Base-by-base conservation (phyloP, 2,113 vertebrate species). In the Brachyhypopomus occidentalis region DNA sequence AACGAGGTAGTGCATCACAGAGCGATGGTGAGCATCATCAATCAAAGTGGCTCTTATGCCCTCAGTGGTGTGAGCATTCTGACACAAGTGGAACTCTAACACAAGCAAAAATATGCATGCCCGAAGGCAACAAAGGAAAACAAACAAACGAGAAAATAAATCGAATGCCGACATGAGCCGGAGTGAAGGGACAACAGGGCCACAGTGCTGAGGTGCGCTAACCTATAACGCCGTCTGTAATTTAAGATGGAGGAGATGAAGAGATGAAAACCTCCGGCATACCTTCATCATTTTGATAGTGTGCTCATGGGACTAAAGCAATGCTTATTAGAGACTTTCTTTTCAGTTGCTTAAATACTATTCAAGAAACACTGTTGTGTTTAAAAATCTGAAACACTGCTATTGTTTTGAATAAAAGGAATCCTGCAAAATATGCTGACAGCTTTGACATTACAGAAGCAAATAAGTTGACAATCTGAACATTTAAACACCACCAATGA, bases 131-230 rank as follows among this genome's bases (percentile, higher is more conserved):
- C 70, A 73, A 77, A 62, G 5, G 45, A 45, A 82, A 56, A 82
- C 17, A 20, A 81, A 84, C 78, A 77, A 90, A 86, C 82, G 89
- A 85, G 87, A 84, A 90, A 87, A 89, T 89, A 77, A 87, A 89
- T 79, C 84, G 90, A 89, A 88, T 87, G 85, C 90, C 87, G 88
- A 45, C 23, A 85, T 88, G 86, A 81, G 16, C 60, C 23, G 23
- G 58, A 38, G 34, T 36, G 45, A 64, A 38, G 27, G 22, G 19
- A 23, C 83, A 80, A 86, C 80, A 84, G 72, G 83, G 86, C 76
- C 86, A 4, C 63, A 36, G n/a, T 56, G 19, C 72, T 41, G n/a
- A 19, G 16, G 23, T 55, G 64, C 22, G 64, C 84, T 73, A 84
- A 84, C 81, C 81, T 78, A 84, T 81, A 81, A 87, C 78, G 79